phyloP scores from a whole-genome alignment of 2,888 invertebrate genomes.

The Plutella xylostella region DNA sequence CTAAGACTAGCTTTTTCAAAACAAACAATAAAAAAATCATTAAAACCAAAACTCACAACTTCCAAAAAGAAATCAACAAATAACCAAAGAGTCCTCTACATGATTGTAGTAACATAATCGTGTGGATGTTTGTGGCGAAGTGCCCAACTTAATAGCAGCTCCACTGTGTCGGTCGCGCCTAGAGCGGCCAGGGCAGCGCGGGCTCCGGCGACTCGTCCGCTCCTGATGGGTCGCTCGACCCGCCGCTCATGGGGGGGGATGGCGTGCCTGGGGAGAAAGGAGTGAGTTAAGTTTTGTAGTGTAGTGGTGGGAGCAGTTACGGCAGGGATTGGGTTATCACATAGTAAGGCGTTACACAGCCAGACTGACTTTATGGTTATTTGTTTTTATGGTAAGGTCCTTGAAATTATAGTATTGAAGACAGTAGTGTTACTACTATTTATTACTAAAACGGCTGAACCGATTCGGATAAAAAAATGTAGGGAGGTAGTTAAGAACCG shows the following conservation, averaged over 20 bases:
- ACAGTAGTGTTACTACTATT: too few species aligned
- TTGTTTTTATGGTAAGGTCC: too few species aligned
- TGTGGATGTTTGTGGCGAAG: slow-evolving; percentile 38
- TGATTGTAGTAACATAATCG: background rate
- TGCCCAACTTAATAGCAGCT: slow-evolving; percentile 63
- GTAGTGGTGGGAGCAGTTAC: too few species aligned
- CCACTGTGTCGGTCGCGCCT: slow-evolving; percentile 17
- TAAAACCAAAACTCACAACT: background rate
- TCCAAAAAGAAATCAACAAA: background rate
- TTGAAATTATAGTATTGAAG: too few species aligned
- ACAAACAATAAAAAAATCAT: background rate
- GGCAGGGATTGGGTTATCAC: too few species aligned
- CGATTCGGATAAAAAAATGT: too few species aligned
- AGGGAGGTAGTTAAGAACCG: too few species aligned
- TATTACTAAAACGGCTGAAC: too few species aligned
- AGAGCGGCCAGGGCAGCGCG: slow-evolving; percentile 15
- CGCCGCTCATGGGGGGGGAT: slow-evolving; percentile 30
- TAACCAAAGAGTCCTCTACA: background rate
- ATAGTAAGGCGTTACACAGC: too few species aligned
- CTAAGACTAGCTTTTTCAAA: too few species aligned
- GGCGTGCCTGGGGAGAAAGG: slow-evolving; percentile 27
- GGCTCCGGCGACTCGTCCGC: background rate
- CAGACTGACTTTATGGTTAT: too few species aligned
- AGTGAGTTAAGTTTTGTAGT: too few species aligned
- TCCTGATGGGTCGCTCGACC: slow-evolving; percentile 16